These are phyloP conservation scores for Salvelinus namaycush DNA, from an alignment of 2,113 vertebrate species.

Conservation along the genomic window DNA sequence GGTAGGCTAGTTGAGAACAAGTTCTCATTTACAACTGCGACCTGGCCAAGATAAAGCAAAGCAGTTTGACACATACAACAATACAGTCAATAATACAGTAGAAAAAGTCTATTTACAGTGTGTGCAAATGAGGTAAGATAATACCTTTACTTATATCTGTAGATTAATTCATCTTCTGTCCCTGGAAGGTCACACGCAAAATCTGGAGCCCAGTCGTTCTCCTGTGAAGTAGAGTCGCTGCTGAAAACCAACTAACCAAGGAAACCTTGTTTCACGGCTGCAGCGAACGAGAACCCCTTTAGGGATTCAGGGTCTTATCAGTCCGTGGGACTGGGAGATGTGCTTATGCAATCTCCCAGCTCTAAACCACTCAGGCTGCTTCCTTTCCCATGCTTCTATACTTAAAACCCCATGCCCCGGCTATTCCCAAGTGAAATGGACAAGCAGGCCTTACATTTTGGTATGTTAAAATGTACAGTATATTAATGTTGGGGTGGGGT, in stretches of 20 bases:
- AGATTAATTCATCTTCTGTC: not conserved
- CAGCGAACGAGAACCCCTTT: slow-evolving; percentile 17
- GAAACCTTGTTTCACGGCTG: not conserved
- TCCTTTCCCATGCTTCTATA: slow-evolving; percentile 73
- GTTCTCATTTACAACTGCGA: too few species aligned
- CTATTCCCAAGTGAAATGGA: slow-evolving; percentile 26
- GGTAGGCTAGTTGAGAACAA: too few species aligned
- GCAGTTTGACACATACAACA: too few species aligned
- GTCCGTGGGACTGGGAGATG: slow-evolving; percentile 55
- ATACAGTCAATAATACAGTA: too few species aligned
- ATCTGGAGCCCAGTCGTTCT: not conserved
- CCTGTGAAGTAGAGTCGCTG: not conserved
- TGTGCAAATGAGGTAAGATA: too few species aligned
- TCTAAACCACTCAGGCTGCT: slow-evolving; percentile 48
- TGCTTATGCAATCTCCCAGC: slow-evolving; percentile 54
- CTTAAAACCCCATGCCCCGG: slow-evolving; percentile 28
- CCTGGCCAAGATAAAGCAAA: too few species aligned
- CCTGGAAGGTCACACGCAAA: not conserved
- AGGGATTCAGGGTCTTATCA: slow-evolving; percentile 51
- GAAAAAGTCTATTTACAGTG: too few species aligned
- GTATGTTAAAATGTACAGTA: slow-evolving; percentile 1
- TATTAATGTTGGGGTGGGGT: not conserved
- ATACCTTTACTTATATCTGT: not conserved
- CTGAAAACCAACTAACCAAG: slow-evolving; percentile 7
- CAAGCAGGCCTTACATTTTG: slow-evolving; percentile 1